phyloP scores from a whole-genome alignment of 2,113 vertebrate genomes.

The Anseranas semipalmata region DNA sequence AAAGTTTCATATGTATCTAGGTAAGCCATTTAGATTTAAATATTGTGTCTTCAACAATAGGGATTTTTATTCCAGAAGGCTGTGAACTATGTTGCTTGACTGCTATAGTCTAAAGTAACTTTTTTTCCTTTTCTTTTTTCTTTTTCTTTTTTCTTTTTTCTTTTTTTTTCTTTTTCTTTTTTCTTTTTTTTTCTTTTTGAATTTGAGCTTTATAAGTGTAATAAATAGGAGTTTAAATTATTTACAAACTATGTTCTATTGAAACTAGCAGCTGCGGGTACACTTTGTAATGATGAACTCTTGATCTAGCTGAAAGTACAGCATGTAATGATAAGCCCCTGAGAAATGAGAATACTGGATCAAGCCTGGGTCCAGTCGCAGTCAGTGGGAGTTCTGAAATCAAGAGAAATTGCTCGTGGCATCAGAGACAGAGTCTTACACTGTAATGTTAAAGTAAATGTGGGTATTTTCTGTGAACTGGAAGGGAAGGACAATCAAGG shows the following conservation, averaged over 20 bases:
- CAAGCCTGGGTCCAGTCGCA: neutral
- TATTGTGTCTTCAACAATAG: neutral
- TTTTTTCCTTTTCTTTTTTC: neutral
- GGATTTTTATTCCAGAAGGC: neutral
- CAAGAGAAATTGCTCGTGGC: neutral
- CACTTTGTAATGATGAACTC: neutral
- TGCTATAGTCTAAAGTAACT: neutral
- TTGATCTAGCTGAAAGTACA: neutral
- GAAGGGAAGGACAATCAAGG: neutral
- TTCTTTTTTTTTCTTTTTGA: neutral
- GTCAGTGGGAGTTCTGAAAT: neutral
- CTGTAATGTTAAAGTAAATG: neutral
- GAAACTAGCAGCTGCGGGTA: neutral
- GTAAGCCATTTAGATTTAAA: constrained; percentile 13
- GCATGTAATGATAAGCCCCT: neutral
- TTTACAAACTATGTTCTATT: neutral
- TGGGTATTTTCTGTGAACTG: neutral
- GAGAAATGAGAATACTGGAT: neutral
- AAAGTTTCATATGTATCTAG: constrained; percentile 4
- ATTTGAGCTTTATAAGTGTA: neutral
- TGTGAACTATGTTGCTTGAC: neutral
- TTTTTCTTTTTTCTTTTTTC: no score
- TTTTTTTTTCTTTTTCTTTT: neutral
- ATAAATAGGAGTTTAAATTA: neutral
- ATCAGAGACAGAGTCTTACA: neutral